phyloP scores from a whole-genome alignment of 2,113 vertebrate genomes.

The Ceyx melanurus region DNA sequence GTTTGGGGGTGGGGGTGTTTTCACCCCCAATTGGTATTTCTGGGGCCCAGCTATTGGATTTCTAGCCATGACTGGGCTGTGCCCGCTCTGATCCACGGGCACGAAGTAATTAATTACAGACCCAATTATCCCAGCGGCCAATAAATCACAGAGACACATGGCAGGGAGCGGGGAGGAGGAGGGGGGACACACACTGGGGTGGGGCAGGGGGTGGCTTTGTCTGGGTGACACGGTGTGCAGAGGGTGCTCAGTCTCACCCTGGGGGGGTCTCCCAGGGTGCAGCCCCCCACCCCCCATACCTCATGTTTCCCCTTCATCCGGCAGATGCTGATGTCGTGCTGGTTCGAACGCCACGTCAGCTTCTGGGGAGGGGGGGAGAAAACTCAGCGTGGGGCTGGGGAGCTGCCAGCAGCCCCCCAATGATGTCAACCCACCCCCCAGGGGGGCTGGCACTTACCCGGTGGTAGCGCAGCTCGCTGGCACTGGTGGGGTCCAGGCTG shows the following conservation, averaged over 20 bases:
- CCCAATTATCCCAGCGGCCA: conserved; percentile 75
- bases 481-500: conserved; percentile 84
- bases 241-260: neutral
- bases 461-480: conserved; percentile 89
- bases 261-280: fast-evolving
- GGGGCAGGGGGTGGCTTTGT: neutral
- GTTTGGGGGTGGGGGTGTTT: no score
- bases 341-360: conserved; percentile 91
- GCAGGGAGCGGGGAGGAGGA: neutral
- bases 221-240: fast-evolving
- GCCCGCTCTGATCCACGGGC: conserved; percentile 75
- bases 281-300: conserved; percentile 64
- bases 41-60: conserved; percentile 70
- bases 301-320: conserved; percentile 96
- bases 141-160: conserved; percentile 74
- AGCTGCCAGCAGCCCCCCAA: neutral
- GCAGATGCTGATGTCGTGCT: conserved; percentile 93
- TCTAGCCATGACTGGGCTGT: conserved; percentile 69
- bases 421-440: no score
- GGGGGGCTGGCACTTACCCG: conserved; percentile 73
- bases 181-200: neutral
- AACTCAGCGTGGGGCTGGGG: neutral
- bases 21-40: neutral
- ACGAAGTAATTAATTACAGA: conserved; percentile 84
- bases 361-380: conserved; percentile 73